A percentile compares a stretch with the other conserved stretches of the same genome.
phyloP scores from a whole-genome alignment of 2,888 invertebrate genomes.

The Dasypogon diadema region DNA sequence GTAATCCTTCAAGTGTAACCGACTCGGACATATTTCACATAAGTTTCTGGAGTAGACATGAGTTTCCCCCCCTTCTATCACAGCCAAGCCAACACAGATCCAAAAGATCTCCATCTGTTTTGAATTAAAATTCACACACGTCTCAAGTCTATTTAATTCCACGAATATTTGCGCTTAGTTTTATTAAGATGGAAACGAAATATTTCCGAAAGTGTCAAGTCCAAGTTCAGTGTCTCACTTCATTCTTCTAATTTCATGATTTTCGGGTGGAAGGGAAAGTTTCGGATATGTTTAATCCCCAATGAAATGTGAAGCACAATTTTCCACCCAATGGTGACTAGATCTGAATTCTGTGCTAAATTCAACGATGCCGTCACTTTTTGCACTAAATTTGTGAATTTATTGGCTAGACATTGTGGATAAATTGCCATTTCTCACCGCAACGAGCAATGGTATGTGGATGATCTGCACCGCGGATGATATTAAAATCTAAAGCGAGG shows the following conservation, averaged over 20 bases:
- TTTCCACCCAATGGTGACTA: conserved; percentile 1
- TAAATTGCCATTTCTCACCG: not conserved
- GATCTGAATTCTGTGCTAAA: not conserved
- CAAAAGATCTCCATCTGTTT: conserved; percentile 13
- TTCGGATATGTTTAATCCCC: not conserved
- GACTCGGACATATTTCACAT: too few species aligned
- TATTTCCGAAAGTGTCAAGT: conserved; percentile 41
- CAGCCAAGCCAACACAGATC: too few species aligned
- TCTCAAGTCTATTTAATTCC: conserved; percentile 24
- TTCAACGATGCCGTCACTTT: not conserved
- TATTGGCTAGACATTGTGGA: conserved; percentile 20
- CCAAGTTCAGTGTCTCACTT: conserved; percentile 44
- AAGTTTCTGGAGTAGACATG: not conserved
- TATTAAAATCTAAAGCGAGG: not conserved
- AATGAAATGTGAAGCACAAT: conserved; percentile 28
- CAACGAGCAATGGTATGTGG: too few species aligned
- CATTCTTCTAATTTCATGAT: conserved; percentile 22
- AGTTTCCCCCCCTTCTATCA: not conserved
- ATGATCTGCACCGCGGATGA: not conserved
- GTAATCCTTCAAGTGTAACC: too few species aligned
- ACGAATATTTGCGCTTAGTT: conserved; percentile 27
- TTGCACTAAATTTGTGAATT: conserved; percentile 16
- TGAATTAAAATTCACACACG: conserved; percentile 16
- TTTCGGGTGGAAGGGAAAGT: not conserved
- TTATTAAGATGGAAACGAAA: conserved; percentile 37